These are phyloP conservation scores for Psammodynastes pulverulentus DNA, from an alignment of 2,113 vertebrate species.

Conservation along the genomic window DNA sequence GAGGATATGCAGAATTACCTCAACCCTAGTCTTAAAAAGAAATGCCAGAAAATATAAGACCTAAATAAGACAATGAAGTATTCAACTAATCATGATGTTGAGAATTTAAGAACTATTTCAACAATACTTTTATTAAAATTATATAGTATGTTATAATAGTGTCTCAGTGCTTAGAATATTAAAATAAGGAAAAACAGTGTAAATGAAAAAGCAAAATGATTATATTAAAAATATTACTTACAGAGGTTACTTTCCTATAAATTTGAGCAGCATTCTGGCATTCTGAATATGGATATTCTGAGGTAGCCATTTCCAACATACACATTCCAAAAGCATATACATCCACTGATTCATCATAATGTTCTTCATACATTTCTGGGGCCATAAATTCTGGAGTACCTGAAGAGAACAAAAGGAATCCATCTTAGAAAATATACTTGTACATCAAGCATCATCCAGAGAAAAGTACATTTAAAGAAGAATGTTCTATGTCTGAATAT, in stretches of 20 bases:
- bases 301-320: constrained; percentile 99
- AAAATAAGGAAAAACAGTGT: background rate
- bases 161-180: rapidly evolving
- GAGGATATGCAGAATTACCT: background rate
- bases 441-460: background rate
- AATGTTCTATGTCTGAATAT: background rate
- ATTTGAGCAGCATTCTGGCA: constrained; percentile 99
- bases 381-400: constrained; percentile 99
- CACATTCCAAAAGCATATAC: constrained; percentile 99
- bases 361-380: constrained; percentile 98
- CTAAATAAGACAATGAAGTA: background rate
- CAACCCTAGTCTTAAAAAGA: background rate
- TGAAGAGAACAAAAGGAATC: constrained; percentile 41
- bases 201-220: background rate
- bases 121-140: background rate
- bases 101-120: background rate
- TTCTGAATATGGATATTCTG: constrained; percentile 97
- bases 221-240: constrained; percentile 68
- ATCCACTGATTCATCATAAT: constrained; percentile 93
- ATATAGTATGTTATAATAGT: background rate
- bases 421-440: background rate
- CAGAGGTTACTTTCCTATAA: constrained; percentile 98
- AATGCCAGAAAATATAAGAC: background rate
- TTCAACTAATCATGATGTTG: background rate
- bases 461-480: background rate